Evolutionary conservation across 2,888 invertebrate genomes (phyloP), one percentile per base, ranked within the genome.

Genomic region (Drosophila ezoana): DNA sequence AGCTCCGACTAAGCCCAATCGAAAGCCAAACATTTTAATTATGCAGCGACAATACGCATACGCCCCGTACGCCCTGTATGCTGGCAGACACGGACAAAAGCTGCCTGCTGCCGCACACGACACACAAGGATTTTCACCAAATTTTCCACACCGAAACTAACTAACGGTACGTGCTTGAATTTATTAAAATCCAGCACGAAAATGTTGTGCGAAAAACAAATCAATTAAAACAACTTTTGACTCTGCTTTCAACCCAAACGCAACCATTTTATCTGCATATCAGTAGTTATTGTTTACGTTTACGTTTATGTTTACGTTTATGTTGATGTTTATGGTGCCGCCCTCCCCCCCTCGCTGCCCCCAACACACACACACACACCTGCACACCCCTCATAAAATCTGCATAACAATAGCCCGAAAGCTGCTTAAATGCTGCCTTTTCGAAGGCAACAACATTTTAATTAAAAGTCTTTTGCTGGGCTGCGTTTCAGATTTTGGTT

Each of bases 401-500:
- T 71, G 66, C 76, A 71, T 66, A 66, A 71, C 76, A 76, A 76
- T 66, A 56, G 79, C 33, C 38, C 16, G 13, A 68, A 72, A 77
- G 77, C 76, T 51, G 73, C 72, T 77, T 71, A 63, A 76, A 62
- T 54, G 76, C 51, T 58, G 59, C 70, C 70, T 64, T 76, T 74
- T 72, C 45, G 35, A 18, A 32, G 59, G 37, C 47, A 58, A 53
- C 59, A 63, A 60, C 57, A 76, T 71, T 79, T 79, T 76, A 71
- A 79, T 77, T 79, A 79, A 77, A 76, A 72, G 59, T 58, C 59
- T 71, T 76, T 61, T 62, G 44, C 65, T 58, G 35, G 60, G 73
- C 56, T 75, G 72, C 76, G 70, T 75, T 69, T 51, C 20, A 41
- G 45, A 41, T 54, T 56, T 64, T 51, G 23, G 20, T 9, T 58